These are phyloP conservation scores for Tinamus guttatus DNA, from an alignment of 2,113 vertebrate species.

Conservation along the genomic window DNA sequence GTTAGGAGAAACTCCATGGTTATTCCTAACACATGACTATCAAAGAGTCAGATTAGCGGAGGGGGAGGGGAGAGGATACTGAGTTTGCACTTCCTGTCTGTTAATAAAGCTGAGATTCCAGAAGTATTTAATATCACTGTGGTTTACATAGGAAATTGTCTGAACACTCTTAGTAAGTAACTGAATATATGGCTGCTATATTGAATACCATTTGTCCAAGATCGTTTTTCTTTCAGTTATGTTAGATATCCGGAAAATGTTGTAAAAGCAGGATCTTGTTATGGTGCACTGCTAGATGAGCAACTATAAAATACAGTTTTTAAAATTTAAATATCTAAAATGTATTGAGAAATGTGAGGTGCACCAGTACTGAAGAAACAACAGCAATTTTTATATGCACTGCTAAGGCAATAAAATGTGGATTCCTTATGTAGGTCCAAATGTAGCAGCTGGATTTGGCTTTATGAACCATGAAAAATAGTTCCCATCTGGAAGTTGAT, in stretches of 20 bases:
- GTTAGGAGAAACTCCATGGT: constrained; percentile 74
- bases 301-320: constrained; percentile 70
- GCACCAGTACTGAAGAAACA: constrained; percentile 74
- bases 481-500: constrained; percentile 86
- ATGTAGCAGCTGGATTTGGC: constrained; percentile 87
- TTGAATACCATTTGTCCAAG: constrained; percentile 58
- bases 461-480: constrained; percentile 90
- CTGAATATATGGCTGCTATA: constrained; percentile 65
- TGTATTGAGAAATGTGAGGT: constrained; percentile 70
- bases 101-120: constrained; percentile 80
- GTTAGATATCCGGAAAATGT: constrained; percentile 72
- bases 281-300: constrained; percentile 63
- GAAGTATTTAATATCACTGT: constrained; percentile 81
- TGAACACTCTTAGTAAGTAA: constrained; percentile 75
- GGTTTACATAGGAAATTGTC: constrained; percentile 79
- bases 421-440: constrained; percentile 86
- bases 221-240: constrained; percentile 70
- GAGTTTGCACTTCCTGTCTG: constrained; percentile 79
- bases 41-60: constrained; percentile 78
- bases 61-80: constrained; percentile 71
- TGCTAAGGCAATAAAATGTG: constrained; percentile 82
- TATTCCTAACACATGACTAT: constrained; percentile 81
- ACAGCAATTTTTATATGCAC: constrained; percentile 83
- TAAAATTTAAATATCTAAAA: constrained; percentile 73
- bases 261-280: constrained; percentile 73